These are phyloP conservation scores for Knipowitschia caucasica DNA, from an alignment of 2,797 vertebrate genomes.

Conservation along the genomic window DNA sequence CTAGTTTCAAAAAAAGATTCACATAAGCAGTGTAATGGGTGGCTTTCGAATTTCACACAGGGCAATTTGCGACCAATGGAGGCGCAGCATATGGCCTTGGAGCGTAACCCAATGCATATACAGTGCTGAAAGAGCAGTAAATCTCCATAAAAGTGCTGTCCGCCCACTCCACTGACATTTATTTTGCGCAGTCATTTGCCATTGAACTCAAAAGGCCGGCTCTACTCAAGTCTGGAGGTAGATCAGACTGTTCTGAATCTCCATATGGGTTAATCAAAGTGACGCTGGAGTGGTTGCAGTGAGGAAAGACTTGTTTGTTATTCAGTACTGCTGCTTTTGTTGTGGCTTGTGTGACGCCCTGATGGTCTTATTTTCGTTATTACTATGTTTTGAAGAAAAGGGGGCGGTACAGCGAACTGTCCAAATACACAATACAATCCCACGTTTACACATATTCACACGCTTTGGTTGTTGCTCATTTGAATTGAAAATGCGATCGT, in stretches of 20 bases:
- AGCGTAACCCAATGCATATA: constrained; percentile 18
- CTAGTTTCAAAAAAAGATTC: neutral
- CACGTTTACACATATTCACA: neutral
- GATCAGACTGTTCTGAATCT: constrained; percentile 59
- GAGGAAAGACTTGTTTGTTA: constrained; percentile 20
- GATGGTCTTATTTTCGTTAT: neutral
- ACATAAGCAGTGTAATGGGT: too few relatives aligned
- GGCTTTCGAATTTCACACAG: neutral
- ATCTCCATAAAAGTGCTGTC: constrained; percentile 14
- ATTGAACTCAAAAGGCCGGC: constrained; percentile 28
- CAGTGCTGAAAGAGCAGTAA: constrained; percentile 15
- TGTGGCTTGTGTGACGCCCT: neutral
- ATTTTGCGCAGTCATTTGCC: constrained; percentile 16
- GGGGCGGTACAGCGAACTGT: neutral
- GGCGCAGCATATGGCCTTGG: constrained; percentile 3
- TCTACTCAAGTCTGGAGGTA: constrained; percentile 49
- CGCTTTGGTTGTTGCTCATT: neutral
- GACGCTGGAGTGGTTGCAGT: constrained; percentile 24
- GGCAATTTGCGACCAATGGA: neutral
- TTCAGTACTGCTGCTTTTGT: neutral
- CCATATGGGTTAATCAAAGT: constrained; percentile 34
- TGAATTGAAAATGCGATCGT: neutral
- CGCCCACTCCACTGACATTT: neutral
- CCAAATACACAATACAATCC: neutral
- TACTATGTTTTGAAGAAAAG: neutral